Percentiles rank a stretch among this genome's conserved stretches.
Evolutionary conservation across 2,113 vertebrate genomes (phyloP).

Genomic region (Lepidothrix coronata): DNA sequence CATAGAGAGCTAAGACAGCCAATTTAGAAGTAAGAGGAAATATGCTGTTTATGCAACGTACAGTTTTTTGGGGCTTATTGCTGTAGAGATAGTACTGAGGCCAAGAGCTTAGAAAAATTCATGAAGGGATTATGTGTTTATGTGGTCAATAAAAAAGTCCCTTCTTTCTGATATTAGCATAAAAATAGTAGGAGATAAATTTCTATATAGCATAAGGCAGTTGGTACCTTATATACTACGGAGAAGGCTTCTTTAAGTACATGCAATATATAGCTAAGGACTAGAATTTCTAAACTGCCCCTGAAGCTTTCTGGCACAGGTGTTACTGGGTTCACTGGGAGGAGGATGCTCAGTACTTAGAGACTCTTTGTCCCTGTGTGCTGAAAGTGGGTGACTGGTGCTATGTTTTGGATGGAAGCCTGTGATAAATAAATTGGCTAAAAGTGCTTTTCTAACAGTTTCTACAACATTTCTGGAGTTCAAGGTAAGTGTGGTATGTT

Average conservation of each 20-base stretch:
- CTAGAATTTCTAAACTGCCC: not conserved
- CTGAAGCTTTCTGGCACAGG: not conserved
- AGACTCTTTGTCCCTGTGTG: not conserved
- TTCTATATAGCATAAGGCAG: not conserved
- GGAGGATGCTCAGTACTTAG: not conserved
- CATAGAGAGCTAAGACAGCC: not conserved
- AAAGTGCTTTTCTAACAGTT: not conserved
- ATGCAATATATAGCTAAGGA: not conserved
- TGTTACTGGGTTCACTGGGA: not conserved
- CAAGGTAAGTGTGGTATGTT: not conserved
- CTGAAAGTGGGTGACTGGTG: not conserved
- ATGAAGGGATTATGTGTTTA: not conserved
- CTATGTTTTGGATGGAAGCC: not conserved
- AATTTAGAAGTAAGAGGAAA: not conserved
- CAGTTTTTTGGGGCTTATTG: not conserved
- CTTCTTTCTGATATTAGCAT: not conserved
- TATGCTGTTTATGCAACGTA: not conserved
- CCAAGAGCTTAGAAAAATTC: not conserved
- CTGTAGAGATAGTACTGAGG: not conserved
- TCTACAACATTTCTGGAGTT: not conserved
- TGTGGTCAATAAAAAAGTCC: not conserved
- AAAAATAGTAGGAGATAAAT: not conserved
- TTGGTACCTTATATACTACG: not conserved
- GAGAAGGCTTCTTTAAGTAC: not conserved
- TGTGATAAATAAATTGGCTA: not conserved